These are phyloP conservation scores for Leucoma salicis DNA, from an alignment of 2,888 invertebrate genomes.

Conservation along the genomic window DNA sequence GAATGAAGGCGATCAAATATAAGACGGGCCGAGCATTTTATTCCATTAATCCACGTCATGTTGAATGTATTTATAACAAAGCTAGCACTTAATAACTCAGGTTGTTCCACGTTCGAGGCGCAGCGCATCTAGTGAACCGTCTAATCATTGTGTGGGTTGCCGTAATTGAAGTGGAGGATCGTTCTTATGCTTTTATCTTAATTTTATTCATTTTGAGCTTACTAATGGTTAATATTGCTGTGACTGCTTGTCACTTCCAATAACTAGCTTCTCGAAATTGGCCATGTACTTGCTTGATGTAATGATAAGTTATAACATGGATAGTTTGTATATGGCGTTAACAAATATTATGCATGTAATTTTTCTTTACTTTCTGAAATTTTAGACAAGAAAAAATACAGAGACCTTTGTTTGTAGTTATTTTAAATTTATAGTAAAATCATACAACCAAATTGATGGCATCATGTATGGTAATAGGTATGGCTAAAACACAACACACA, in stretches of 20 bases:
- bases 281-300: slow-evolving; percentile 53
- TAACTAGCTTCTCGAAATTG: slow-evolving; percentile 60
- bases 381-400: too few relatives aligned
- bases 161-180: slow-evolving; percentile 74
- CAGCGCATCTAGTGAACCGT: slow-evolving; percentile 67
- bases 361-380: neutral
- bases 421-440: too few relatives aligned
- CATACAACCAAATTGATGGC: too few relatives aligned
- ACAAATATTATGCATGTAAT: neutral
- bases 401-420: too few relatives aligned
- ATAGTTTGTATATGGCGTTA: neutral
- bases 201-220: slow-evolving; percentile 72
- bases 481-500: too few relatives aligned
- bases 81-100: slow-evolving; percentile 76
- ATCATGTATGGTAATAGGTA: too few relatives aligned
- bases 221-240: slow-evolving; percentile 73
- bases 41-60: slow-evolving; percentile 74
- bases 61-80: slow-evolving; percentile 78
- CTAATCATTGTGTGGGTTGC: slow-evolving; percentile 78
- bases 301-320: slow-evolving; percentile 52
- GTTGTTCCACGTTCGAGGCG: slow-evolving; percentile 58
- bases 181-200: slow-evolving; percentile 75
- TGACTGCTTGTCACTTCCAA: slow-evolving; percentile 75
- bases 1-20: slow-evolving; percentile 69
- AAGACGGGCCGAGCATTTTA: slow-evolving; percentile 65